These are phyloP conservation scores for Synodontis membranacea DNA, from an alignment of 2,113 vertebrate species.

Conservation along the genomic window DNA sequence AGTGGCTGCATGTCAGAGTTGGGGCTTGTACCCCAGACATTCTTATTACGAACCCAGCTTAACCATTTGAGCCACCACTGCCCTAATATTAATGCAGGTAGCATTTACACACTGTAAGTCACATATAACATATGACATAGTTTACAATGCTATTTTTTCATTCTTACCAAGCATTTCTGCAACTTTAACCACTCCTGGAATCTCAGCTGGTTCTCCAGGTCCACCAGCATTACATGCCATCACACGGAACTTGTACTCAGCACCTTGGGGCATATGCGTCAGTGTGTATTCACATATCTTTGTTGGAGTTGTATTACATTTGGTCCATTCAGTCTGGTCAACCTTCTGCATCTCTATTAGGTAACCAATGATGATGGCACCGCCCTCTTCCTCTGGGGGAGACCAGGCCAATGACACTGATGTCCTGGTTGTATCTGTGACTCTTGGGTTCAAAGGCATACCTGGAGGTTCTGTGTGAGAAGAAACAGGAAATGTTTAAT, in stretches of 20 bases:
- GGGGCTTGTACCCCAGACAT: too few species aligned
- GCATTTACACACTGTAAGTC: background rate
- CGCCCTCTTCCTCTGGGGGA: conserved; percentile 93
- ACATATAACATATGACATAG: background rate
- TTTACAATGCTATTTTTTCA: background rate
- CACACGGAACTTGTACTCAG: conserved; percentile 95
- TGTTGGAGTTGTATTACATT: conserved; percentile 96
- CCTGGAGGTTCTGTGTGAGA: conserved; percentile 84
- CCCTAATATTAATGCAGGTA: conserved; percentile 1
- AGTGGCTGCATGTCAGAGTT: too few species aligned
- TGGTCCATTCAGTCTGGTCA: conserved; percentile 97
- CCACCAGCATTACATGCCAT: conserved; percentile 94
- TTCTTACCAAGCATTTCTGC: conserved; percentile 96
- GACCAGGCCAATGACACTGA: conserved; percentile 95
- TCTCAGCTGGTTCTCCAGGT: conserved; percentile 90
- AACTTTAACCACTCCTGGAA: conserved; percentile 93
- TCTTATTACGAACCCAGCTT: too few species aligned
- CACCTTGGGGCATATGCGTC: conserved; percentile 95
- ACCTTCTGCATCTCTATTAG: conserved; percentile 98
- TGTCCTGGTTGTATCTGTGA: conserved; percentile 93
- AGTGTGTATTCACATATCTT: conserved; percentile 98
- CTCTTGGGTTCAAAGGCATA: conserved; percentile 87
- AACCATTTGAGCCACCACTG: too few species aligned
- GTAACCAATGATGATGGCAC: conserved; percentile 89
- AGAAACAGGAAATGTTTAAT: background rate